These are phyloP conservation scores for Chelmon rostratus DNA, from an alignment of 2,797 vertebrate genomes.

Conservation along the genomic window DNA sequence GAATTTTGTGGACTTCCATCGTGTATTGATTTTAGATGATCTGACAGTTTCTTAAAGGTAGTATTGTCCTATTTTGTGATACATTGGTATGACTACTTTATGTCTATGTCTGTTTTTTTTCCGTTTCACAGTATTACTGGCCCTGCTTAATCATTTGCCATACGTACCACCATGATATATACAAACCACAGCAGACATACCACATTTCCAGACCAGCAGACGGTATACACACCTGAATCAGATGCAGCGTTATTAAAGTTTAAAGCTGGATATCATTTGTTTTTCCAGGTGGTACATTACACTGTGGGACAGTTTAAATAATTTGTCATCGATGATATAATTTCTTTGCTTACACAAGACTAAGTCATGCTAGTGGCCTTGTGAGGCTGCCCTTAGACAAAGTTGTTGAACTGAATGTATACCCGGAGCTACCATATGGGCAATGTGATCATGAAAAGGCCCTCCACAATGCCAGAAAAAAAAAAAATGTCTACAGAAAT, in stretches of 20 bases:
- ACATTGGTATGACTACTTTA: not conserved
- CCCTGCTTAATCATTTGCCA: not conserved
- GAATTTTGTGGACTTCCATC: constrained; percentile 3
- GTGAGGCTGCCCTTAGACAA: not conserved
- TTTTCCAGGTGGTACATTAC: constrained; percentile 6
- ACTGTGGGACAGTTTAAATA: not conserved
- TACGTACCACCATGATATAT: not conserved
- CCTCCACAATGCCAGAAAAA: too few relatives aligned
- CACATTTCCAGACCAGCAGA: not conserved
- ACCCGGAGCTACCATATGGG: too few relatives aligned
- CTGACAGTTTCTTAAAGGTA: not conserved
- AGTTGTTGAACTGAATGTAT: not conserved
- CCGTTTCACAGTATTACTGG: not conserved
- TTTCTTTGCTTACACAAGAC: not conserved
- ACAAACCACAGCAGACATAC: not conserved
- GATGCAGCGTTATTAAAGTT: not conserved
- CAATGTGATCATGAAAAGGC: too few relatives aligned
- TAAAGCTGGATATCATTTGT: not conserved
- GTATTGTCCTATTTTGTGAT: not conserved
- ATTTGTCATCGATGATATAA: constrained; percentile 3
- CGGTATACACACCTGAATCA: not conserved
- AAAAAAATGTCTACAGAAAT: too few relatives aligned
- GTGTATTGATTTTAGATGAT: not conserved
- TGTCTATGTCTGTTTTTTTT: too few relatives aligned
- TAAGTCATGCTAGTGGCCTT: not conserved